Percentiles rank a stretch among this genome's conserved stretches.
phyloP scores from a whole-genome alignment of 2,888 invertebrate species.

The Chloroclystis v-ata region DNA sequence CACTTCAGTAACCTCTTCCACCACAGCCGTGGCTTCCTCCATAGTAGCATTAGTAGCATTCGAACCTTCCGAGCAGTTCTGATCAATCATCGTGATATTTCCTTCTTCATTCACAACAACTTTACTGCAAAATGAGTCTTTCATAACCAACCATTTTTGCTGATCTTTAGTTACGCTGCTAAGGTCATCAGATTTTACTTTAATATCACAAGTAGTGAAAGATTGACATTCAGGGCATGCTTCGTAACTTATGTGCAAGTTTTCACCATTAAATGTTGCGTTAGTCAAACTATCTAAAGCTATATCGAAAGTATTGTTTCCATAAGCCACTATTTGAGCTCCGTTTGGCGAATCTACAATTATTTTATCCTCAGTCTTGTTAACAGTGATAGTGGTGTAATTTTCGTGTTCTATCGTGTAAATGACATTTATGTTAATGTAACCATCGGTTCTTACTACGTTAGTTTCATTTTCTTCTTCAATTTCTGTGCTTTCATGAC shows the following conservation, averaged over 20 bases:
- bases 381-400: conserved; percentile 71
- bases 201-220: conserved; percentile 50
- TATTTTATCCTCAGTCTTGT: conserved; percentile 51
- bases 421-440: conserved; percentile 51
- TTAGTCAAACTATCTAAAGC: conserved; percentile 50
- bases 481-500: conserved; percentile 31
- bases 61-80: conserved; percentile 34
- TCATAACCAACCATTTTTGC: conserved; percentile 56
- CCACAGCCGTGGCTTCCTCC: conserved; percentile 28
- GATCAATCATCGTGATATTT: conserved; percentile 42
- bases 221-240: conserved; percentile 53
- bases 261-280: conserved; percentile 55
- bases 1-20: conserved; percentile 24
- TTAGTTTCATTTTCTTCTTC: conserved; percentile 37
- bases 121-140: conserved; percentile 57
- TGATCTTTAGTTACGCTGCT: conserved; percentile 37
- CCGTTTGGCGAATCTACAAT: conserved; percentile 58
- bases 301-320: conserved; percentile 49
- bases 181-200: conserved; percentile 41
- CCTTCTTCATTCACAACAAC: conserved; percentile 60
- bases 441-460: conserved; percentile 49
- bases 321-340: conserved; percentile 43
- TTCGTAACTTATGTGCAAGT: conserved; percentile 49
- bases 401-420: conserved; percentile 70
- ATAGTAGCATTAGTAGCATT: conserved; percentile 16